Evolutionary conservation across 1,140 invertebrate species (phyloP).

Genomic region (Lasioglossum albipes): DNA sequence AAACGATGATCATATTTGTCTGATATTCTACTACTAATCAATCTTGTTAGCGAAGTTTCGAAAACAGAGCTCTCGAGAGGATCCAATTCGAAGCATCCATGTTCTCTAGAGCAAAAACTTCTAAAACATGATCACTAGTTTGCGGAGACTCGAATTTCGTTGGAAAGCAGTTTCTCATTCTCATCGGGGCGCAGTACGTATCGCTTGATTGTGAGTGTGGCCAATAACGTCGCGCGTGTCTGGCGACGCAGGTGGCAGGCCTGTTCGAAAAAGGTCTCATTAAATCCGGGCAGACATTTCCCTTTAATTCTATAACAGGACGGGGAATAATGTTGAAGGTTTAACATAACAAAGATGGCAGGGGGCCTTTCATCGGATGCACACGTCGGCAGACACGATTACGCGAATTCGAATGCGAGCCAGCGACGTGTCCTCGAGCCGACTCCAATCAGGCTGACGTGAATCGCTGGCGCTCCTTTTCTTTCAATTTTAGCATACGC

Average conservation of each 20-base stretch:
- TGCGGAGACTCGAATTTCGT: not conserved
- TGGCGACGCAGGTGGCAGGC: not conserved
- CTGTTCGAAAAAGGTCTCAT: not conserved
- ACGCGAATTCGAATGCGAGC: slow-evolving; percentile 62
- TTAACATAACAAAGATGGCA: slow-evolving; percentile 24
- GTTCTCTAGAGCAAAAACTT: too few species aligned
- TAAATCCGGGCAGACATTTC: slow-evolving; percentile 10
- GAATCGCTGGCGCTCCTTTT: slow-evolving; percentile 54
- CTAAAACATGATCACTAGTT: too few species aligned
- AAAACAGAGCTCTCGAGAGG: too few species aligned
- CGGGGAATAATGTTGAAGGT: not conserved
- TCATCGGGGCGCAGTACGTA: not conserved
- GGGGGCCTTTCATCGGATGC: not conserved
- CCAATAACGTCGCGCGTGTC: not conserved
- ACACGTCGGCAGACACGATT: slow-evolving; percentile 47
- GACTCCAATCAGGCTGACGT: slow-evolving; percentile 60
- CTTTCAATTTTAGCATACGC: slow-evolving; percentile 67
- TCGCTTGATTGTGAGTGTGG: not conserved
- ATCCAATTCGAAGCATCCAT: too few species aligned
- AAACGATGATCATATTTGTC: too few species aligned
- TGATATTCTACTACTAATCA: too few species aligned
- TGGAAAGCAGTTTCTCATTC: not conserved
- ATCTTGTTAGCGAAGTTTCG: too few species aligned
- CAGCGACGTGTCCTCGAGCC: slow-evolving; percentile 52
- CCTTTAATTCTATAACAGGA: slow-evolving; percentile 16